Evolutionary conservation across 92 coral and sea anemone species (phyloP), one percentile per base, ranked within the genome.

Genomic region (Porites lobata): DNA sequence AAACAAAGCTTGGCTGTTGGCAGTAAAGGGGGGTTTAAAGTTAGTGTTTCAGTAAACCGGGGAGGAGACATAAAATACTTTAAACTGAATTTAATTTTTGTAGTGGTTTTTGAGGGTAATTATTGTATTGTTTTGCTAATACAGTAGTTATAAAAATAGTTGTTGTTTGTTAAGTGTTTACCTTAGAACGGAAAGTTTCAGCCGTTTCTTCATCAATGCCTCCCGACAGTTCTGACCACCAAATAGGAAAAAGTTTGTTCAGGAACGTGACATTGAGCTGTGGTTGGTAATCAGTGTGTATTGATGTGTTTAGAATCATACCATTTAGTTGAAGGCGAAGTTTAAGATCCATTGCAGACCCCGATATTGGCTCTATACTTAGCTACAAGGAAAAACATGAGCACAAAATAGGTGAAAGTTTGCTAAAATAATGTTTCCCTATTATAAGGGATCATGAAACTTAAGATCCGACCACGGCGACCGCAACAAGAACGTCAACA

Each of bases 341-440:
- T 71, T 87, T 87, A n/a, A 90, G 85, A 5, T 85, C 86, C 94
- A 94, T 84, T 9, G 94, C 90, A 2, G 70, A 32, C 26, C 99
- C 99, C 0, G 95, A 92, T 26, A 95, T 79, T 1, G 99, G 98
- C 66, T 98, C 99, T 18, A 98, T 84, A 65, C 93, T 98, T 22
- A 88, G n/a, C 99, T 96, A 50, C 13, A 62, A 76, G 20, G 64
- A 38, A 65, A 4, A 65, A 29, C 18, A 65, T 50, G 14, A 9
- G 17, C 9, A 52, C 10, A 6, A 20, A 62, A 17, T 62, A 1
- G 17, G 66, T 14, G 61, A 56, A 10, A 14, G 11, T 56, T 10
- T 56, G 61, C 13, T 10, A 12, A 14, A 10, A 56, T 10, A 10
- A 10, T 10, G 3, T 10, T 56, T 10, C 15, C 15, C 13, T 56